These are phyloP conservation scores for Monopterus albus DNA, from an alignment of 2,113 vertebrate species.

Conservation along the genomic window DNA sequence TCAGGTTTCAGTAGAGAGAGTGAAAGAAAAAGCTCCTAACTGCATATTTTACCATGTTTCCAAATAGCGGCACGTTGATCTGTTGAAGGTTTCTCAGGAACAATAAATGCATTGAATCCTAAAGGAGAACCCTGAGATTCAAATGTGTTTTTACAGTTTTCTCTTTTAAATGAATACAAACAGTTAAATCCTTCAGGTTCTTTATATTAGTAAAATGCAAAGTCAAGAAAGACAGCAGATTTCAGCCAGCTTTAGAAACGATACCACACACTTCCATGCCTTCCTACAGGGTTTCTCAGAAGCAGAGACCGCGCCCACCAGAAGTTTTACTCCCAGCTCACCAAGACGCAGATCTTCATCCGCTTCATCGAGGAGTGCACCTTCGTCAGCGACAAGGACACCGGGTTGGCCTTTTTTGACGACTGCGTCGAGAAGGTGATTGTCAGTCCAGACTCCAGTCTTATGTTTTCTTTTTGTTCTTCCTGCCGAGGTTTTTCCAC, in stretches of 20 bases:
- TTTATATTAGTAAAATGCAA: rapidly evolving
- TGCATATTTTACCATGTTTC: not conserved
- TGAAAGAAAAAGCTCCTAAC: not conserved
- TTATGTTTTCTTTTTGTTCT: slow-evolving; percentile 24
- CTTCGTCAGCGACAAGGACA: slow-evolving; percentile 99
- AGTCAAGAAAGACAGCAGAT: not conserved
- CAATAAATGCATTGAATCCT: too few species aligned
- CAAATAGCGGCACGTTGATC: not conserved
- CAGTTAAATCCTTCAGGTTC: not conserved
- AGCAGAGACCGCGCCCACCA: slow-evolving; percentile 95
- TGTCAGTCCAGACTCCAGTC: not conserved
- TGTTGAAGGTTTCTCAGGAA: not conserved
- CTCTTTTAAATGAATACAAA: not conserved
- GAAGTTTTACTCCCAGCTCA: slow-evolving; percentile 95
- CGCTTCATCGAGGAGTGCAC: slow-evolving; percentile 99
- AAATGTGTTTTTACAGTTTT: too few species aligned
- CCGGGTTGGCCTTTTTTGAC: slow-evolving; percentile 97
- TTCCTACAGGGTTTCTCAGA: slow-evolving; percentile 91
- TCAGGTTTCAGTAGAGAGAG: slow-evolving; percentile 5
- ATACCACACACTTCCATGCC: rapidly evolving
- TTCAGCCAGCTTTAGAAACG: not conserved
- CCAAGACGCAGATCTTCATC: slow-evolving; percentile 98
- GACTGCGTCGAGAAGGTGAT: slow-evolving; percentile 98
- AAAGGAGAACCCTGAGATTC: too few species aligned
- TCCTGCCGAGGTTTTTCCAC: slow-evolving; percentile 27